Evolutionary conservation across 2,797 vertebrate species (phyloP).

Genomic region (Echeneis naucrates): DNA sequence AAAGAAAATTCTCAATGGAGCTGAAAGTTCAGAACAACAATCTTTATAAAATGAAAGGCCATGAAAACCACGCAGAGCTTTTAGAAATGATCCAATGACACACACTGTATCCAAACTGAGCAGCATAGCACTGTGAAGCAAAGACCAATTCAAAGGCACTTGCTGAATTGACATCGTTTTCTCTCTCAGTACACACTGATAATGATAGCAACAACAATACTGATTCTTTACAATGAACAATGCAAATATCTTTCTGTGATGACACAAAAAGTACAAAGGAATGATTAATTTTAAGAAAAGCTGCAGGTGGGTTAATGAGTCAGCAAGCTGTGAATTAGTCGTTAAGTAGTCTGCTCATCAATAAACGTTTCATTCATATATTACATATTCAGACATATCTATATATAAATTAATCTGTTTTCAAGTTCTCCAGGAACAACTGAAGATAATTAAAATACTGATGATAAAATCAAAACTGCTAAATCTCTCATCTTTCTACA

Average conservation of each 20-base stretch:
- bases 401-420: background rate
- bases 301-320: background rate
- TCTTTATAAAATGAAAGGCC: slow-evolving; percentile 5
- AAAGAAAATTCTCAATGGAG: background rate
- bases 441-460: slow-evolving; percentile 23
- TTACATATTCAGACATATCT: too few relatives aligned
- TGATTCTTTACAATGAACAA: slow-evolving; percentile 23
- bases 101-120: slow-evolving; percentile 30
- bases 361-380: background rate
- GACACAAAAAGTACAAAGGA: slow-evolving; percentile 18
- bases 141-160: slow-evolving; percentile 71
- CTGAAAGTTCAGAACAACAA: slow-evolving; percentile 23
- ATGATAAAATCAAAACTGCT: slow-evolving; percentile 3
- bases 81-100: slow-evolving; percentile 26
- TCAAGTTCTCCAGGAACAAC: slow-evolving; percentile 51
- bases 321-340: slow-evolving; percentile 1
- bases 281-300: slow-evolving; percentile 12
- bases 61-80: slow-evolving; percentile 4
- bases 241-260: slow-evolving; percentile 29
- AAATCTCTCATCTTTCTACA: slow-evolving; percentile 12
- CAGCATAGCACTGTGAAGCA: slow-evolving; percentile 43
- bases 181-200: slow-evolving; percentile 5
- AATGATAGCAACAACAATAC: slow-evolving; percentile 14
- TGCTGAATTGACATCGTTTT: slow-evolving; percentile 45
- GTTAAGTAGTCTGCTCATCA: background rate